These are phyloP conservation scores for Papilio protenor DNA, from an alignment of 2,888 invertebrate species.

Conservation along the genomic window DNA sequence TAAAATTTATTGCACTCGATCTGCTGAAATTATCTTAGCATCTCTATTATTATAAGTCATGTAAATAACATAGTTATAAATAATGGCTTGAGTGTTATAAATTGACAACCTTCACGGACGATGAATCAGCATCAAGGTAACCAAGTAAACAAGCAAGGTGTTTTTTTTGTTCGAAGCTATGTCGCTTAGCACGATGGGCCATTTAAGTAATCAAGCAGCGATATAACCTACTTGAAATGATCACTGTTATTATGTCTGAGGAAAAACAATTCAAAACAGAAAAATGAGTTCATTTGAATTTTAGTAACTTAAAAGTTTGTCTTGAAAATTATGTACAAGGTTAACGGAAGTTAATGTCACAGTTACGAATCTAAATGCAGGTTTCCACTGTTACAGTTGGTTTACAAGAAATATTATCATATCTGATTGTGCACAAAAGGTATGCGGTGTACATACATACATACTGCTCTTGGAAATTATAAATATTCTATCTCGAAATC, in stretches of 20 bases:
- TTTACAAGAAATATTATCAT: background rate
- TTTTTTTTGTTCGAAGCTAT: constrained; percentile 37
- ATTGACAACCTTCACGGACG: constrained; percentile 40
- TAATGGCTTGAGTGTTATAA: constrained; percentile 18
- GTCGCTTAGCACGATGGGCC: constrained; percentile 29
- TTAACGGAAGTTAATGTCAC: background rate
- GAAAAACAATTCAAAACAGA: background rate
- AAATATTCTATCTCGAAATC: too few species aligned
- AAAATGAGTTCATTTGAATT: background rate
- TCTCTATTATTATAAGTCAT: background rate
- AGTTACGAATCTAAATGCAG: background rate
- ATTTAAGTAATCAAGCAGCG: background rate
- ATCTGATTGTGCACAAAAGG: too few species aligned
- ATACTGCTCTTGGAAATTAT: background rate
- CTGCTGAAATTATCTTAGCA: background rate
- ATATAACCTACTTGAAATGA: constrained; percentile 25
- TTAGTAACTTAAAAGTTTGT: background rate
- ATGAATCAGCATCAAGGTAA: constrained; percentile 40
- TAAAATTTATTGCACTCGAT: background rate
- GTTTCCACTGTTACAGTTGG: background rate
- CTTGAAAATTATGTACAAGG: background rate
- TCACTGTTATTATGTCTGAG: constrained; percentile 8
- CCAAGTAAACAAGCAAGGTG: constrained; percentile 25
- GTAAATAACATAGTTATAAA: background rate
- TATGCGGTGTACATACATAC: background rate